Evolutionary conservation across 1,140 invertebrate species (phyloP), one percentile per base, ranked within the genome.

Genomic region (Caenorhabditis brenneri): DNA sequence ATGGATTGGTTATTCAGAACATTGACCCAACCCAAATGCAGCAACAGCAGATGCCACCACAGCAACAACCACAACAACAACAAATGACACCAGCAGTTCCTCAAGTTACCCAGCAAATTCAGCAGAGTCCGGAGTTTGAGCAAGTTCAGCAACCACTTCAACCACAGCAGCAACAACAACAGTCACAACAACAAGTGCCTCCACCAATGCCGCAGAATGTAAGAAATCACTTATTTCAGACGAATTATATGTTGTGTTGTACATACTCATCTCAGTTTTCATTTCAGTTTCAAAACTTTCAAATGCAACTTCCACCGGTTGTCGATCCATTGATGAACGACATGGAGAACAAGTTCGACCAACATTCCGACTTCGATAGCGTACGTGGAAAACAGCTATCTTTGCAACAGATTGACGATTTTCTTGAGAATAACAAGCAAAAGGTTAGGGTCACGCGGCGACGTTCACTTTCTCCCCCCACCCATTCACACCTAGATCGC

Each of bases 381-480:
- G 51, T 85, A 48, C 58, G 84, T 36, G 42, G 55, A 0, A 53
- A 82, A 46, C 84, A 65, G 49, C 79, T 85, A n/a, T 31, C 39
- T 22, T 10, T 19, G 33, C 53, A 81, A 42, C 81, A 85, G 31
- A 81, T 85, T 48, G 84, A 85, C 36, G 33, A 53, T 33, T 85
- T 49, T 46, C 39, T 85, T 27, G 58, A 46, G 39, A 60, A 81
- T 46, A 85, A 85, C 29, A 85, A 85, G 27, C 58, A 80, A 6
- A 81, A 80, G 69, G 84, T 85, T 42, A 69, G 83, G 51, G 58
- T 55, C 78, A 74, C 65, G 65, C 65, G 36, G 65, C 65, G 65
- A 74, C 65, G 33, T 5, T 46, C 6, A 1, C 15, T 74, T 12
- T 24, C n/a, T 16, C n/a, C 2, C 12, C n/a, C 36, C 33, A 55